A percentile compares a stretch with the other conserved stretches of the same genome.
Conservation (phyloP, 2,113 vertebrate genomes). For the Sarotherodon lohbergeri region DNA sequence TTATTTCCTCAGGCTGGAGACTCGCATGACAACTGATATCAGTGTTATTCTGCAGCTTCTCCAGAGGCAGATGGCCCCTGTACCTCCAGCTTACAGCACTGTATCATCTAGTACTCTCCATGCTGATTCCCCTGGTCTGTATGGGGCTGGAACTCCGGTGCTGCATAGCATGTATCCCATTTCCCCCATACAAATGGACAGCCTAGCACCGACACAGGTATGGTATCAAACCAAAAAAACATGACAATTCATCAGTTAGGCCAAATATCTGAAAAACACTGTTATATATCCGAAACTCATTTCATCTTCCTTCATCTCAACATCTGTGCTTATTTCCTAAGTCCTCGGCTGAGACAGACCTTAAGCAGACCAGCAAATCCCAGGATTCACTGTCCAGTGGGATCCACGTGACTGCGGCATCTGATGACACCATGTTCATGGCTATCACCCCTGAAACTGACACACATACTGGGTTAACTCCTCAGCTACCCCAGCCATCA, state of each 20-base stretch:
- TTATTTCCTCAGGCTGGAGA: constrained; percentile 80
- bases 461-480: constrained; percentile 25
- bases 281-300: neutral
- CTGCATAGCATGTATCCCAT: constrained; percentile 62
- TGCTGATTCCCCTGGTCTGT: constrained; percentile 68
- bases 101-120: constrained; percentile 71
- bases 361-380: constrained; percentile 65
- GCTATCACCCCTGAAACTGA: constrained; percentile 60
- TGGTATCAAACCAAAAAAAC: neutral
- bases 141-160: constrained; percentile 61
- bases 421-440: constrained; percentile 63
- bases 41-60: constrained; percentile 89
- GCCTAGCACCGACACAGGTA: constrained; percentile 70
- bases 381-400: constrained; percentile 73
- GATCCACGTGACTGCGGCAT: constrained; percentile 57
- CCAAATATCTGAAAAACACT: neutral
- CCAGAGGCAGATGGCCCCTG: constrained; percentile 82
- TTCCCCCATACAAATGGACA: constrained; percentile 45
- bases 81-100: constrained; percentile 81
- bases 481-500: neutral
- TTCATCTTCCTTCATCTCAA: neutral
- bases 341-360: constrained; percentile 60
- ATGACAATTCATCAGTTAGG: neutral
- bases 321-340: neutral
- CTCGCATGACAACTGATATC: constrained; percentile 89